Base-by-base conservation (phyloP, 2,888 invertebrate species). In the Scaptomyza reducta region DNA sequence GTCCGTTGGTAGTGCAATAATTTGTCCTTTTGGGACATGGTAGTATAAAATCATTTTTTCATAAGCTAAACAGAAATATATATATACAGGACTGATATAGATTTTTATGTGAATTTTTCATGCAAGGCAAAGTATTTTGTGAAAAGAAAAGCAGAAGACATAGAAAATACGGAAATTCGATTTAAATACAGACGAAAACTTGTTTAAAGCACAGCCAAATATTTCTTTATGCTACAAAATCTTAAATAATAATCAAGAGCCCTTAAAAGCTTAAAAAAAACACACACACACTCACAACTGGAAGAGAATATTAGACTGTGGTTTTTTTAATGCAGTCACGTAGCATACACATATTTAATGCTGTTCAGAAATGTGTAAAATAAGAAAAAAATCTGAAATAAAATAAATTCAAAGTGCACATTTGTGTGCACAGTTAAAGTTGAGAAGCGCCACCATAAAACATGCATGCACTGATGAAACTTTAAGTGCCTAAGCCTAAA, bases 381-480 rank as follows among this genome's bases (percentile, higher is more conserved):
- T 40, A 57, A 49, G 40, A 51, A 44, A 47, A 40, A 31, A 35
- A 14, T 14, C 25, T 50, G 1, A 38, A 42, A 49, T 41, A 14
- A 53, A 58, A 68, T 50, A 53, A 49, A 69, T 56, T 47, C 46
- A 27, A 47, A 63, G 16, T 53, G 31, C 63, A 45, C 63, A 49
- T 59, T 31, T 66, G 41, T 27, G 29, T 13, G 49, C 10, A n/a
- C 13, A 3, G 22, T 18, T 6, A 13, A 67, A 61, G 65, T 46
- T 71, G 41, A 58, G 49, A 38, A 58, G 57, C 47, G 76, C 49
- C 45, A 41, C 25, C 61, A 35, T 50, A 49, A 51, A 70, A 67
- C n/a, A 22, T 65, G 45, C 56, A 82, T 57, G 82, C 65, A 33
- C 85, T 73, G 64, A 45, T 85, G 70, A 54, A 72, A 55, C 56